phyloP scores from a whole-genome alignment of 2,888 invertebrate species.

The Caenorhabditis panamensis region DNA sequence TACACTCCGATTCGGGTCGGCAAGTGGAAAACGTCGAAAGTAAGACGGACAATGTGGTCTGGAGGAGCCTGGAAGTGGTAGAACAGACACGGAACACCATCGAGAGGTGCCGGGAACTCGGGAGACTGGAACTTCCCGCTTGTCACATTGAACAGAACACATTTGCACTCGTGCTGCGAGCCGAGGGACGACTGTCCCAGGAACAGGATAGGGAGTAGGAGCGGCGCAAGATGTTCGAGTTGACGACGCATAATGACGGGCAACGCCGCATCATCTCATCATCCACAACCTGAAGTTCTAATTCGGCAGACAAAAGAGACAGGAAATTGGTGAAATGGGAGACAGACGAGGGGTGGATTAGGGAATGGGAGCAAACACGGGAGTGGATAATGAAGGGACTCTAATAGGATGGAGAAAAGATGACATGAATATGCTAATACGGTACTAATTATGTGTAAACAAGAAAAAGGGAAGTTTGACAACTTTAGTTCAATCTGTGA shows the following conservation, averaged over 20 bases:
- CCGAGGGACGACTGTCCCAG: background rate
- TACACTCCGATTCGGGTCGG: slow-evolving; percentile 62
- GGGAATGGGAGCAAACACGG: slow-evolving; percentile 4
- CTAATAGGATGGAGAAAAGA: slow-evolving; percentile 3
- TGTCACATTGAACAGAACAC: slow-evolving; percentile 67
- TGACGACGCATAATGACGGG: slow-evolving; percentile 27
- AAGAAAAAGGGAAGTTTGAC: background rate
- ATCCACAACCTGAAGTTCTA: slow-evolving; percentile 25
- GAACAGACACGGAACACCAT: slow-evolving; percentile 59
- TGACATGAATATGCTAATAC: slow-evolving; percentile 1
- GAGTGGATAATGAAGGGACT: slow-evolving; percentile 15
- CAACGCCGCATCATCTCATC: slow-evolving; percentile 32
- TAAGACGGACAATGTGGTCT: slow-evolving; percentile 61
- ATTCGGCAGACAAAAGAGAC: background rate
- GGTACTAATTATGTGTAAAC: background rate
- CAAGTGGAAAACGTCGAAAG: slow-evolving; percentile 63
- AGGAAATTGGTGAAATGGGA: slow-evolving; percentile 16
- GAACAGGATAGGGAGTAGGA: slow-evolving; percentile 14
- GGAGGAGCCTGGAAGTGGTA: slow-evolving; percentile 70
- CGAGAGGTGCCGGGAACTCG: slow-evolving; percentile 62
- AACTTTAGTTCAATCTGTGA: too few relatives aligned
- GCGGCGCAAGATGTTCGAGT: slow-evolving; percentile 15
- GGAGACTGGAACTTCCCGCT: slow-evolving; percentile 67
- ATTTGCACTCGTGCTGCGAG: slow-evolving; percentile 57
- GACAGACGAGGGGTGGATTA: slow-evolving; percentile 27